phyloP scores from a whole-genome alignment of 2,113 vertebrate genomes.

The Dicaeum eximium region DNA sequence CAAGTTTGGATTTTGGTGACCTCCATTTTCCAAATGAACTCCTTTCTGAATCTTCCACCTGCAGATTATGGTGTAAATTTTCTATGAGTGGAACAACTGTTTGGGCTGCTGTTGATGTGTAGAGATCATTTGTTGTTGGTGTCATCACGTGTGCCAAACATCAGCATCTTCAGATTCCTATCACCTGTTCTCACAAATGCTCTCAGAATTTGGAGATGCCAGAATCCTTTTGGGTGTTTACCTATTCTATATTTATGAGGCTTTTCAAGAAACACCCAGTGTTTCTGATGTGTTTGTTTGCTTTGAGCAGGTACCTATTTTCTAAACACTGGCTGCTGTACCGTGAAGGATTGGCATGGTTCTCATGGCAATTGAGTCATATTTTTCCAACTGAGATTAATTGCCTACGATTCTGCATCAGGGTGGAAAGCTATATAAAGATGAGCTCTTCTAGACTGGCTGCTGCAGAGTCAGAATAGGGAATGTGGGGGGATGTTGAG shows the following conservation, averaged over 20 bases:
- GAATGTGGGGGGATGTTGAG: background rate
- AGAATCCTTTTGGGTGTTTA: background rate
- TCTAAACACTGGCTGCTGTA: background rate
- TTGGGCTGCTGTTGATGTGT: background rate
- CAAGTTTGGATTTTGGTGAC: background rate
- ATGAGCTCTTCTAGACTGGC: constrained; percentile 17
- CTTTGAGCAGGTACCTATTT: background rate
- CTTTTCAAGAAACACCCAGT: background rate
- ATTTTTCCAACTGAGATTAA: background rate
- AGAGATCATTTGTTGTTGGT: background rate
- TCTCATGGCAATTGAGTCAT: background rate
- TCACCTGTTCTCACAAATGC: background rate
- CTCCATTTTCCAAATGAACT: background rate
- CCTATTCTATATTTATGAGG: background rate
- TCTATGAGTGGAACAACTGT: background rate
- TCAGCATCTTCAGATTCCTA: background rate
- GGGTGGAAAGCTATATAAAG: background rate
- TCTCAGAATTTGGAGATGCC: background rate
- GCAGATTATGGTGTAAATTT: background rate
- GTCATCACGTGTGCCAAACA: background rate
- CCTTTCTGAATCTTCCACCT: background rate
- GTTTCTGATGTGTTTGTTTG: background rate
- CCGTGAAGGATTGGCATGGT: background rate
- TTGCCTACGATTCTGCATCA: background rate
- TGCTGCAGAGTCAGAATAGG: background rate